Percentiles rank a stretch among this genome's conserved stretches.
phyloP scores from a whole-genome alignment of 2,797 vertebrate genomes.

The Hypotaenidia philippensis region DNA sequence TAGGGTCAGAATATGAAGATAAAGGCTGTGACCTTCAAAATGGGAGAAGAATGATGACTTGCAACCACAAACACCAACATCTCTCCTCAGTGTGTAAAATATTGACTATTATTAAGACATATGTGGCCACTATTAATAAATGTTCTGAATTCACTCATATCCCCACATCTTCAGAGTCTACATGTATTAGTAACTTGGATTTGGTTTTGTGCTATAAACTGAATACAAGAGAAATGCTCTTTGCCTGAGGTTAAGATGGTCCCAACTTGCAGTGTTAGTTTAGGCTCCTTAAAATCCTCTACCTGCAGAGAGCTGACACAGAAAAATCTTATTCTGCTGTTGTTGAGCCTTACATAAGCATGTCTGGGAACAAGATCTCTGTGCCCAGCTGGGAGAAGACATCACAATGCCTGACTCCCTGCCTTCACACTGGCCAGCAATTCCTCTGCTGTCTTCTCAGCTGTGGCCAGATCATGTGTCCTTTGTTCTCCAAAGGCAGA shows the following conservation, averaged over 20 bases:
- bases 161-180: neutral
- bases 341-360: neutral
- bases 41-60: neutral
- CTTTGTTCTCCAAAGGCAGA: neutral
- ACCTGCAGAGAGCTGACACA: neutral
- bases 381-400: neutral
- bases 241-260: neutral
- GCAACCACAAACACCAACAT: neutral
- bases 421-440: neutral
- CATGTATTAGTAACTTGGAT: neutral
- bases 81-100: neutral
- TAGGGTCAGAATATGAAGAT: neutral
- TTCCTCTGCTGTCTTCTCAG: neutral
- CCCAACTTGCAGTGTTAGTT: neutral
- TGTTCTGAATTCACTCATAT: neutral
- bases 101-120: neutral
- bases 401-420: neutral
- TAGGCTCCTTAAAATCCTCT: neutral
- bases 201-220: neutral
- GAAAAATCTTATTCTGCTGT: neutral
- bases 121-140: neutral
- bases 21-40: neutral
- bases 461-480: neutral
- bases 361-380: neutral
- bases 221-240: neutral